Conservation (phyloP, 2,113 vertebrate species). For the Rutilus rutilus region DNA sequence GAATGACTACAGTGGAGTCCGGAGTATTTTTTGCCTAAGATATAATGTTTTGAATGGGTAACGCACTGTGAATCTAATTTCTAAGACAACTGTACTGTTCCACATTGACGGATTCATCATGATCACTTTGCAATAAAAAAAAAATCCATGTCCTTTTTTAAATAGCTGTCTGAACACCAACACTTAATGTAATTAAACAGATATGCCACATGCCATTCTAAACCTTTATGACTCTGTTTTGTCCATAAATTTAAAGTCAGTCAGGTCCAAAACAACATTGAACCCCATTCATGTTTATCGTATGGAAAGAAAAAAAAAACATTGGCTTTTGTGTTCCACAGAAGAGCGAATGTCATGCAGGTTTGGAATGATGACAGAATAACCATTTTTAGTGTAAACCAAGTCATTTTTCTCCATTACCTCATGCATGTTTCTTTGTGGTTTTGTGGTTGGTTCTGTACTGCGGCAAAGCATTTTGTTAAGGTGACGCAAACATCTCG, state of each 20-base stretch:
- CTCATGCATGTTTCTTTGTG: slow-evolving; percentile 20
- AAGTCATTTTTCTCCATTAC: not conserved
- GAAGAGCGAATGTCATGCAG: not conserved
- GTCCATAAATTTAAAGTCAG: not conserved
- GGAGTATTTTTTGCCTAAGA: not conserved
- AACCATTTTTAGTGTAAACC: not conserved
- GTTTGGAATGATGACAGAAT: not conserved
- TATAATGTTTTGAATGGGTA: slow-evolving; percentile 1
- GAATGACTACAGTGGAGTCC: not conserved
- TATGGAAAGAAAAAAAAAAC: not conserved
- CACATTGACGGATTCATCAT: not conserved
- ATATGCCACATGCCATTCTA: not conserved
- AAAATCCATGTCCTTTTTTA: not conserved
- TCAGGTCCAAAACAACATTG: not conserved
- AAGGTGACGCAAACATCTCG: slow-evolving; percentile 46
- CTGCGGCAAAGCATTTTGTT: slow-evolving; percentile 25
- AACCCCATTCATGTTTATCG: not conserved
- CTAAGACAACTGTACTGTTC: not conserved
- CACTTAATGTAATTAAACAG: not conserved
- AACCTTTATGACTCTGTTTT: not conserved
- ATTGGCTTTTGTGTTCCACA: not conserved
- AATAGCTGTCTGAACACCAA: not conserved
- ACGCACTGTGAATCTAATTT: not conserved
- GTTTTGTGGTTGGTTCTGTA: slow-evolving; percentile 20
- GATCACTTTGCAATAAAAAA: not conserved